phyloP scores from a whole-genome alignment of 2,888 invertebrate genomes.

The Apomyelois bistriatella region DNA sequence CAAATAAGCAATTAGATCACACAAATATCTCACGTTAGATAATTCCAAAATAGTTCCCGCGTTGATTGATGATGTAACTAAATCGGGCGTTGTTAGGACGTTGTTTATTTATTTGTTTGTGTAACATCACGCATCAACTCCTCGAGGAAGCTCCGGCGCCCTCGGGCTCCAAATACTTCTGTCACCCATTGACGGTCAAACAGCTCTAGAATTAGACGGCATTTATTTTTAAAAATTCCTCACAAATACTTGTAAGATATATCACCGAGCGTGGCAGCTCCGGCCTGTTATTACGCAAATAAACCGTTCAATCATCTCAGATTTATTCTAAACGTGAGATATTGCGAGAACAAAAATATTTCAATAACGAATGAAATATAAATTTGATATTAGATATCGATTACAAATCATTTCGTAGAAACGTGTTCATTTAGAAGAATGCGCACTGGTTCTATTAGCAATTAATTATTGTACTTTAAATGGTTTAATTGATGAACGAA shows the following conservation, averaged over 20 bases:
- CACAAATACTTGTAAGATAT: background rate
- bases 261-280: background rate
- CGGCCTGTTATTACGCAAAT: background rate
- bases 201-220: background rate
- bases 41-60: background rate
- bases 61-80: background rate
- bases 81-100: background rate
- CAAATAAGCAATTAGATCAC: background rate
- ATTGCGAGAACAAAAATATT: background rate
- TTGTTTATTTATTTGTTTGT: constrained; percentile 6
- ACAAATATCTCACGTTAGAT: background rate
- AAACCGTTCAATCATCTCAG: background rate
- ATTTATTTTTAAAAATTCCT: background rate
- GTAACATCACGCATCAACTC: background rate
- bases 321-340: background rate
- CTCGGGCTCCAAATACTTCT: background rate
- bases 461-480: background rate
- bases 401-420: background rate
- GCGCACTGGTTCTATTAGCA: background rate
- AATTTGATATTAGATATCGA: background rate
- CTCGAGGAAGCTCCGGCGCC: background rate
- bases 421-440: constrained; percentile 1
- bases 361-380: background rate
- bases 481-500: background rate
- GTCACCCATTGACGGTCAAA: constrained; percentile 7